Conservation (phyloP, 2,113 vertebrate genomes). For the Cavia aperea region DNA sequence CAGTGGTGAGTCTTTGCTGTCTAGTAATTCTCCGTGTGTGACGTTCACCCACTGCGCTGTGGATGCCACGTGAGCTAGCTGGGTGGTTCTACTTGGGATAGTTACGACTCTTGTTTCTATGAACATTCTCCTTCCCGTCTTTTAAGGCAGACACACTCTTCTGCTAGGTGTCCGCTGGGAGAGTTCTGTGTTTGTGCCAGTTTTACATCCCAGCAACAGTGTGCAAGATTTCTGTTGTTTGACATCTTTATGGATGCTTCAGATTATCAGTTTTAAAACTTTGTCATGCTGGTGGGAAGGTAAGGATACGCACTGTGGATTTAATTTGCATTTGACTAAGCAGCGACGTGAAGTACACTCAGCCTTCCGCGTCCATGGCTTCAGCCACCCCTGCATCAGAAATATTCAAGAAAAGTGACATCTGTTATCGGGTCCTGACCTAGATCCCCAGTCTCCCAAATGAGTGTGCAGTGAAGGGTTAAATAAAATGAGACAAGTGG, state of each 20-base stretch:
- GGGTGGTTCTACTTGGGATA: not conserved
- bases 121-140: not conserved
- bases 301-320: not conserved
- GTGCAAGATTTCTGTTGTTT: not conserved
- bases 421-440: not conserved
- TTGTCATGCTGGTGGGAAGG: not conserved
- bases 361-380: not conserved
- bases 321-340: not conserved
- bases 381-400: not conserved
- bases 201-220: not conserved
- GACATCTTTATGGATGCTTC: not conserved
- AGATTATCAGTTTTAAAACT: not conserved
- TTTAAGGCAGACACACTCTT: constrained; percentile 16
- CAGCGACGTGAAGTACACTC: not conserved
- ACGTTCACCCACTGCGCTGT: not conserved
- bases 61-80: not conserved
- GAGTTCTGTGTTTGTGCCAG: not conserved
- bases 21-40: not conserved
- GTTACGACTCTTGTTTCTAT: not conserved
- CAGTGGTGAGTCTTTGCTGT: not conserved
- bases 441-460: too few species aligned
- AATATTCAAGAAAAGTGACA: not conserved
- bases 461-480: too few species aligned
- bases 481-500: too few species aligned
- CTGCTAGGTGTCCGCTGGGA: not conserved